Evolutionary conservation across 2,797 vertebrate genomes (phyloP), one percentile per base, ranked within the genome.

Genomic region (Fundulus diaphanus): DNA sequence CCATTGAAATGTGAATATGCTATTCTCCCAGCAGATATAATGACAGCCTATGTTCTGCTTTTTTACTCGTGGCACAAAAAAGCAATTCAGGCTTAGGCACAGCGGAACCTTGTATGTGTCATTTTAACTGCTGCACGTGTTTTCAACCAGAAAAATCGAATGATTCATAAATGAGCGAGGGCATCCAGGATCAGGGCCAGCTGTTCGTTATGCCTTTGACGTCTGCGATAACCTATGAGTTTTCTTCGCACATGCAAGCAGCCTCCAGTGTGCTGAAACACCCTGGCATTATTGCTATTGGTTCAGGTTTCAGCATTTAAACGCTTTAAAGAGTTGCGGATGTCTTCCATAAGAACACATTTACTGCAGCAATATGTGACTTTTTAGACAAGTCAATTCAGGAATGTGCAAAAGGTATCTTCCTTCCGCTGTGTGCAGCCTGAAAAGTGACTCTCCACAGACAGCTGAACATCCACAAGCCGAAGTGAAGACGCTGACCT

Each of bases 401-500:
- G 59, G 59, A 74, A 52, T 29, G 56, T 70, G 61, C 5, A 35
- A 35, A 74, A 74, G 18, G 42, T 24, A 1, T 74, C 74, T 78
- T 54, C 56, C 72, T 59, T 79, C 48, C 22, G 7, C 2, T 54
- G 52, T 48, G 57, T 66, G 68, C 54, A 46, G 49, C 11, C 24
- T 66, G 61, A 37, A 78, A 57, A 77, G 49, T 66, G 65, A 76
- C 61, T 66, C 51, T 82, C 76, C 49, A 18, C 78, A 54, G 79
- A 84, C 87, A 82, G 76, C 70, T 79, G 70, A 80, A 73, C 80
- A 72, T 76, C 77, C 83, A 74, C 78, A 74, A 84, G 76, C 40
- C 35, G 27, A 74, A 35, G 68, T 48, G 66, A 79, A 72, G 80
- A 85, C 49, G n/a, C 40, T 87, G 90, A 90, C 90, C 89, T 91